Base-by-base conservation (phyloP, 2,888 invertebrate species). In the Cataglyphis livida region DNA sequence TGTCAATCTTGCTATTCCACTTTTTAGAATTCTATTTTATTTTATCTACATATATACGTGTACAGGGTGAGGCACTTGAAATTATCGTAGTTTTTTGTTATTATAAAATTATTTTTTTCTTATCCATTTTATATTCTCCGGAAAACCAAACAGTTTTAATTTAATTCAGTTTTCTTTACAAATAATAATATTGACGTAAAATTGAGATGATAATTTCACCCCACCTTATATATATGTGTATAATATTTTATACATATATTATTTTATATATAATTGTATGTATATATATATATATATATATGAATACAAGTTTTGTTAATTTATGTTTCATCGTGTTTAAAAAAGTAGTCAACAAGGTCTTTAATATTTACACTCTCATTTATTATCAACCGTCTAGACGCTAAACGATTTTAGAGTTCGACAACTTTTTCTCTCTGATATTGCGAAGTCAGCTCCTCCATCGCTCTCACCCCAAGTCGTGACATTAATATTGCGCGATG, bases 401-500 rank as follows among this genome's bases (percentile, higher is more conserved):
- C 1, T 25, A 32, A 41, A 61, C 18, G 15, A 41, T 57, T 48
- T 41, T 32, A 70, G n/a, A 51, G 71, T 44, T 79, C 7, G 12
- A 32, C n/a, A 59, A 71, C 21, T 59, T 71, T 79, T 71, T 76
- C 57, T 18, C 18, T 21, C 59, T 41, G 10, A 9, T 15, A 15
- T 32, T 38, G 28, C 68, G 21, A 51, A 28, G 57, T 44, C 25
- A 44, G 32, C 21, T 70, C 57, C 10, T 70, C 70, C 10, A 38
- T 1, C 75, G 57, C 41, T 51, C 61, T 44, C 61, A 51, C 68
- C 57, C 57, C 44, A 15, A 64, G 28, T 75, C 59, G n/a, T 41
- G 32, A n/a, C 68, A 87, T 79, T n/a, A 73, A 81, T 75, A 44
- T 35, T 66, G 54, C 41, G 54, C 75, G 86, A 84, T 84, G 82